Evolutionary conservation across 1,140 invertebrate species (phyloP), one percentile per base, ranked within the genome.

Genomic region (Bombus pascuorum): DNA sequence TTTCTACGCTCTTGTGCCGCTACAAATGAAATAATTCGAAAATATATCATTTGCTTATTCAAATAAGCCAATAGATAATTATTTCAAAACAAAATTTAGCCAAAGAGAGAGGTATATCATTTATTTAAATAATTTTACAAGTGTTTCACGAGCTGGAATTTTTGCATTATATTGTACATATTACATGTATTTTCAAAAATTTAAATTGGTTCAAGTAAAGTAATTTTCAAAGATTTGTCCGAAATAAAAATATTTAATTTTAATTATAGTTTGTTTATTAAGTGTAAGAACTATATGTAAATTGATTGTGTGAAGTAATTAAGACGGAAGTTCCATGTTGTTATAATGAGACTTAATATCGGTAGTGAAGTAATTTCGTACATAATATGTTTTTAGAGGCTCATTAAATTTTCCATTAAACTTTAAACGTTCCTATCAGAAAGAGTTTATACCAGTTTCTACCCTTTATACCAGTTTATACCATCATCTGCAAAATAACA

Each of bases 331-430:
- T 71, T 39, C 37, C 15, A 5, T 28, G 12, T 28, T 39, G 28
- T 42, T 71, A 71, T 71, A 42, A 71, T n/a, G 70, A 71, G 25
- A 42, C 39, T 71, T 71, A 71, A 71, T 42, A 42, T 42, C 10
- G 25, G 3, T n/a, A 22, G 37, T 13, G 37, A 39, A 4, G 37
- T 70, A 70, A 70, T 70, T 37, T 37, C 68, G 9, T 70, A 12
- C 68, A 25, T 39, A 71, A 71, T 71, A 71, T 42, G 25, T 12
- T 39, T 71, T 42, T 71, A 71, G 25, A 42, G 37, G 28, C 12
- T 18, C 70, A 28, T 28, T 39, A n/a, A 71, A 71, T 71, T 42
- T 28, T 28, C 25, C 25, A 71, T 39, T 25, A 37, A 70, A 70
- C 34, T 70, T 70, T 37, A 37, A 37, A 39, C 18, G 34, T 28